Evolutionary conservation across 1,140 invertebrate species (phyloP).

Genomic region (Ridgeia piscesae): DNA sequence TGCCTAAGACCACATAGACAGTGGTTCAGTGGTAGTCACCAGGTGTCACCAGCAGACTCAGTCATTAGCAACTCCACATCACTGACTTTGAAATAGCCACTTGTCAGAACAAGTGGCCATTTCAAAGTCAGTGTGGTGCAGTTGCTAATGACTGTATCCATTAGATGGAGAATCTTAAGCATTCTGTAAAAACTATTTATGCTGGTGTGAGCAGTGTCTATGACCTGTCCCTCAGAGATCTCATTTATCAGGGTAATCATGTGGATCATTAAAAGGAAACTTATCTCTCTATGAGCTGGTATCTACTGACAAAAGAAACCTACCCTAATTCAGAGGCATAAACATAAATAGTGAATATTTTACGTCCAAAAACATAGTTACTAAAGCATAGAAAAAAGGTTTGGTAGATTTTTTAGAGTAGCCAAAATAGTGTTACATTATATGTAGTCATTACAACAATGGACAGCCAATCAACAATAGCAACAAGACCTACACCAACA

Average conservation of each 20-base stretch:
- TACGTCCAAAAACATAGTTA: no score
- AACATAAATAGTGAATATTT: no score
- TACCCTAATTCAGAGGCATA: no score
- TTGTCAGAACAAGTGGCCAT: background rate
- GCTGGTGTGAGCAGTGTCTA: background rate
- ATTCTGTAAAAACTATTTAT: background rate
- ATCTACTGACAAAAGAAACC: background rate
- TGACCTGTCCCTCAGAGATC: background rate
- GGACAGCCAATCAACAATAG: background rate
- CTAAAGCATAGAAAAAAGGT: no score
- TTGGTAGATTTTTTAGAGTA: no score
- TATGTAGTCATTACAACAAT: background rate
- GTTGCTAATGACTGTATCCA: background rate
- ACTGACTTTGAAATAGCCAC: no score
- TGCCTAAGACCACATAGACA: background rate
- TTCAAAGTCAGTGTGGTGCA: background rate
- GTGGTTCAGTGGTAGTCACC: background rate
- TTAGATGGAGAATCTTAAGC: background rate
- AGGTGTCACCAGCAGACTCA: background rate
- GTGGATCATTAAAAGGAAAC: background rate
- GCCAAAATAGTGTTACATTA: no score
- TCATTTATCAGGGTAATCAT: background rate
- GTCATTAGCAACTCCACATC: no score
- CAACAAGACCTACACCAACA: background rate
- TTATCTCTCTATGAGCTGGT: background rate